Percentiles rank a stretch among this genome's conserved stretches.
Evolutionary conservation across 2,797 vertebrate species (phyloP).

Genomic region (Protonibea diacanthus): DNA sequence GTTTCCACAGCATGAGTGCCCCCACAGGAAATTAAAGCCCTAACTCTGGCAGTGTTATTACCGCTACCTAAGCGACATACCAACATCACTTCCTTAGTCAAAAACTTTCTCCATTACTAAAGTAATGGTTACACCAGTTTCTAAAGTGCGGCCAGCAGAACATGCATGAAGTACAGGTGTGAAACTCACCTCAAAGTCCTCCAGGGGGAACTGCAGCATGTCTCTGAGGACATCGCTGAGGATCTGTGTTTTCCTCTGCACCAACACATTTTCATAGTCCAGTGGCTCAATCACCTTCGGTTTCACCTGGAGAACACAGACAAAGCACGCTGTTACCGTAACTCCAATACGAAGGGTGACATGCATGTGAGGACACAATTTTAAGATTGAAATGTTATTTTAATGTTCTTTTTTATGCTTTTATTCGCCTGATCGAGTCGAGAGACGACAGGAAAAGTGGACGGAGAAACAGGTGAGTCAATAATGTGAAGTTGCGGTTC

Average conservation of each 20-base stretch:
- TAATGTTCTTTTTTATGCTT: background rate
- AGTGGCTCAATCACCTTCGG: conserved; percentile 97
- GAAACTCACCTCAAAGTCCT: conserved; percentile 94
- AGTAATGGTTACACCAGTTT: background rate
- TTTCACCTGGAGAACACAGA: conserved; percentile 88
- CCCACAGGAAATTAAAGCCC: conserved; percentile 20
- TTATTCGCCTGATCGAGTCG: background rate
- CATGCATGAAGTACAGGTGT: too few species aligned
- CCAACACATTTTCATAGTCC: conserved; percentile 98
- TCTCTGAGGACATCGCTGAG: conserved; percentile 95
- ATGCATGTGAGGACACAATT: background rate
- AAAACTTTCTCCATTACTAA: conserved; percentile 1
- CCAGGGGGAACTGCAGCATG: conserved; percentile 97
- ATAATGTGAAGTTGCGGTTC: background rate
- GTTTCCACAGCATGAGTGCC: background rate
- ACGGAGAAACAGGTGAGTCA: background rate
- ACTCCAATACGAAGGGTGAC: background rate
- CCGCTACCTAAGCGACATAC: background rate
- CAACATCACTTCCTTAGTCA: conserved; percentile 1
- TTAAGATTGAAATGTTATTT: background rate
- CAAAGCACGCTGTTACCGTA: background rate
- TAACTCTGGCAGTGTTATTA: background rate
- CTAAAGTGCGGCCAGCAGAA: too few species aligned
- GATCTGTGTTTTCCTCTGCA: conserved; percentile 98
- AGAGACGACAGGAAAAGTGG: background rate